Evolutionary conservation across 2,888 invertebrate genomes (phyloP).

Genomic region (Eremobia ochroleuca): DNA sequence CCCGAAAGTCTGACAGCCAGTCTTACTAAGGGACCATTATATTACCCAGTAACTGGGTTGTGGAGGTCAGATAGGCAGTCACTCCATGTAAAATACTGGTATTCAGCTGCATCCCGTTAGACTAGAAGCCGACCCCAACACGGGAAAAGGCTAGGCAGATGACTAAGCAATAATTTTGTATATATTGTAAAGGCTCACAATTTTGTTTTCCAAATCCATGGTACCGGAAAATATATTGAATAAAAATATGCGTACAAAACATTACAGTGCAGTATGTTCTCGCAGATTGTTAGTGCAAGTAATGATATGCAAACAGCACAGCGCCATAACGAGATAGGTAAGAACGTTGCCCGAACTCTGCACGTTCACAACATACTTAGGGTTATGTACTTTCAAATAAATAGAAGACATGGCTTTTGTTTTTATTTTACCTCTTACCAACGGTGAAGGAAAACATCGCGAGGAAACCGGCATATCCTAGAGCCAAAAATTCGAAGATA

Average conservation of each 20-base stretch:
- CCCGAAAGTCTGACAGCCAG: too few relatives aligned
- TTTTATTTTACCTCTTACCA: background rate
- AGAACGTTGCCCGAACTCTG: background rate
- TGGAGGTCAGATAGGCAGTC: too few relatives aligned
- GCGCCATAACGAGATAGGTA: background rate
- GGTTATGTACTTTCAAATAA: background rate
- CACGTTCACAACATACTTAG: background rate
- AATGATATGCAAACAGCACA: background rate
- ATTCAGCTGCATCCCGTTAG: background rate
- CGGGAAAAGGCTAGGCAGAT: background rate
- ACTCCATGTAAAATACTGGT: too few relatives aligned
- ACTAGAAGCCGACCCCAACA: background rate
- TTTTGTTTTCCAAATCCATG: too few relatives aligned
- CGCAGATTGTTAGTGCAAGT: background rate
- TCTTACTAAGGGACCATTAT: too few relatives aligned
- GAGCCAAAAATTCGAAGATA: too few relatives aligned
- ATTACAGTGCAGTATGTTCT: background rate
- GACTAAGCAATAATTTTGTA: too few relatives aligned
- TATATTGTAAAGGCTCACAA: too few relatives aligned
- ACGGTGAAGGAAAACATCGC: background rate
- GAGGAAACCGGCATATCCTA: background rate
- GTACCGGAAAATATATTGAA: background rate
- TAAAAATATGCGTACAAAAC: background rate
- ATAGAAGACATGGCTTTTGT: background rate
- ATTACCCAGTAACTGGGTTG: too few relatives aligned